Percentiles rank a stretch among this genome's conserved stretches.
Evolutionary conservation across 2,888 invertebrate species (phyloP).

Genomic region (Meiosimyza decipiens): DNA sequence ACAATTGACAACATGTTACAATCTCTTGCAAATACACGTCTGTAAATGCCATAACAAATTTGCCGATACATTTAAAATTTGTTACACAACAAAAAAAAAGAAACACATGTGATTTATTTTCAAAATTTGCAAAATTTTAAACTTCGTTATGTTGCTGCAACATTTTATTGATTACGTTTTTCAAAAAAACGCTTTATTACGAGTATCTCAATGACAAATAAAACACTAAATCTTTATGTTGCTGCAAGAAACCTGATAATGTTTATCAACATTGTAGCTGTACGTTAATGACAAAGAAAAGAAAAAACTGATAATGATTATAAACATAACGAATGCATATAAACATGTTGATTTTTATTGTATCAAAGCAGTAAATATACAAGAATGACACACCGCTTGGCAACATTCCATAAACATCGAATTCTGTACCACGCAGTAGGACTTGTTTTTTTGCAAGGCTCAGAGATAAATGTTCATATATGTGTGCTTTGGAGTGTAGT

Average conservation of each 20-base stretch:
- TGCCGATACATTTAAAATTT: constrained; percentile 13
- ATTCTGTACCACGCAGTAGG: too few species aligned
- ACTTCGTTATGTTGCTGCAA: constrained; percentile 5
- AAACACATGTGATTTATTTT: constrained; percentile 10
- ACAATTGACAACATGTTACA: not conserved
- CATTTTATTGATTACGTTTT: constrained; percentile 1
- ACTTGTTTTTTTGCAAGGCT: too few species aligned
- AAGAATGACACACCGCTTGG: too few species aligned
- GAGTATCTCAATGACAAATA: not conserved
- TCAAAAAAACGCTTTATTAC: constrained; percentile 11
- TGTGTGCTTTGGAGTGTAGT: too few species aligned
- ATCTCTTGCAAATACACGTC: not conserved
- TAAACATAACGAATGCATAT: constrained; percentile 11
- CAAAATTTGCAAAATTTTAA: not conserved
- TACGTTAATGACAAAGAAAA: not conserved
- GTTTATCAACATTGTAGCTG: too few species aligned
- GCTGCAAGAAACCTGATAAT: not conserved
- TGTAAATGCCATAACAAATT: constrained; percentile 15
- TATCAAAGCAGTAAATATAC: too few species aligned
- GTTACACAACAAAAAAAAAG: not conserved
- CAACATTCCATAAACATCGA: too few species aligned
- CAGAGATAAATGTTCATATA: too few species aligned
- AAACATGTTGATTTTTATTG: not conserved
- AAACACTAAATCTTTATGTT: not conserved
- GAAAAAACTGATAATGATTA: not conserved